Conservation (phyloP, 2,113 vertebrate genomes). For the Hydrochoerus hydrochaeris region DNA sequence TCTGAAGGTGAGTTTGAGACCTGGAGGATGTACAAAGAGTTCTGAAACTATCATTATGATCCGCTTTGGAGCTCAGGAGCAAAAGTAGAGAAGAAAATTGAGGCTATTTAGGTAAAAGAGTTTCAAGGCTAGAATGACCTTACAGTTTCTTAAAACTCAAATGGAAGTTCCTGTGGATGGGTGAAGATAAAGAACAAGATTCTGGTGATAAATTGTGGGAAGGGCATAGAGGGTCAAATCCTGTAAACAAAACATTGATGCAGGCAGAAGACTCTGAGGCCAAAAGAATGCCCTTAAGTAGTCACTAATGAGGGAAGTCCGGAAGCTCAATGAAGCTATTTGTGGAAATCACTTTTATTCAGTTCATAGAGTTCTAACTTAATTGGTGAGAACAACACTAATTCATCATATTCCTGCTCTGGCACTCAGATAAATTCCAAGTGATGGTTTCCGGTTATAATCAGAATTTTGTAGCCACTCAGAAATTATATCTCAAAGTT, state of each 20-base stretch:
- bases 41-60: neutral
- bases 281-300: neutral
- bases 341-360: constrained; percentile 12
- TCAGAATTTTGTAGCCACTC: constrained; percentile 58
- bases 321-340: neutral
- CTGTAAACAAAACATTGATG: neutral
- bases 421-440: constrained; percentile 41
- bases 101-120: neutral
- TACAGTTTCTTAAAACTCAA: neutral
- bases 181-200: neutral
- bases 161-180: neutral
- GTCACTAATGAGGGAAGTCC: neutral
- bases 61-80: neutral
- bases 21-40: neutral
- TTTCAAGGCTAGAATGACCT: neutral
- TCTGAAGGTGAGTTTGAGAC: neutral
- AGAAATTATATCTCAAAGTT: constrained; percentile 43
- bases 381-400: constrained; percentile 10
- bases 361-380: neutral
- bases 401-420: constrained; percentile 30
- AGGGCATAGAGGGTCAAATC: no score
- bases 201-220: neutral
- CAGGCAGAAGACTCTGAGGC: neutral
- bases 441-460: constrained; percentile 38
- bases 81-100: constrained; percentile 4